Base-by-base conservation (phyloP, 2,888 invertebrate species). In the Drosophila paramelanica region DNA sequence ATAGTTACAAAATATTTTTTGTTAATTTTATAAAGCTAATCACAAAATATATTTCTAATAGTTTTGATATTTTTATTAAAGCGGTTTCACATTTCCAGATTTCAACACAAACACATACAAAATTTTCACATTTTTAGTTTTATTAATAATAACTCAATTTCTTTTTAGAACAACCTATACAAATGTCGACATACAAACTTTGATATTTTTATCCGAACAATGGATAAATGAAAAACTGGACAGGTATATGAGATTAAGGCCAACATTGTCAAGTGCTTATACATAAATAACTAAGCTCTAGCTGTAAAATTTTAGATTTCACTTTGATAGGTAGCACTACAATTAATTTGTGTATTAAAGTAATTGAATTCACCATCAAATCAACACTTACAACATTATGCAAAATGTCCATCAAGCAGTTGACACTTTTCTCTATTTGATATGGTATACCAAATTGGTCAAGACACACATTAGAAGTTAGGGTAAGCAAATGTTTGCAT, bases 121-220 rank as follows among this genome's bases (percentile, higher is more conserved):
- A 31, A 7, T 8, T 31, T 31, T 6, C 8, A 31, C 27, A 31
- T 8, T 8, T 8, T 8, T 8, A 31, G 7, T 31, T 8, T 31
- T 31, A 31, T 31, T 31, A 10, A 36, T 11, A 47, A 41, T 17
- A 3, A 42, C 47, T 6, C 5, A 8, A 13, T 38, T n/a, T 49
- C 10, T 36, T 45, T 5, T 25, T n/a, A 39, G 53, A 57, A n/a
- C 33, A 8, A 7, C 5, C 31, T 0, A 36, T 0, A 14, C 20
- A 14, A 27, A 58, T 23, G 47, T 67, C 66, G 3, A 17, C 13
- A 41, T 13, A n/a, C 68, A 72, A 13, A 67, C 23, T 3, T 23
- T 23, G 23, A 23, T 3, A 23, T 23, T 23, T 4, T 4, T 3
- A 23, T 4, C 23, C 23, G 23, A 23, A n/a, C 11, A 8, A 0